These are phyloP conservation scores for Limnephilus rhombicus DNA, from an alignment of 2,888 invertebrate genomes.

Conservation along the genomic window DNA sequence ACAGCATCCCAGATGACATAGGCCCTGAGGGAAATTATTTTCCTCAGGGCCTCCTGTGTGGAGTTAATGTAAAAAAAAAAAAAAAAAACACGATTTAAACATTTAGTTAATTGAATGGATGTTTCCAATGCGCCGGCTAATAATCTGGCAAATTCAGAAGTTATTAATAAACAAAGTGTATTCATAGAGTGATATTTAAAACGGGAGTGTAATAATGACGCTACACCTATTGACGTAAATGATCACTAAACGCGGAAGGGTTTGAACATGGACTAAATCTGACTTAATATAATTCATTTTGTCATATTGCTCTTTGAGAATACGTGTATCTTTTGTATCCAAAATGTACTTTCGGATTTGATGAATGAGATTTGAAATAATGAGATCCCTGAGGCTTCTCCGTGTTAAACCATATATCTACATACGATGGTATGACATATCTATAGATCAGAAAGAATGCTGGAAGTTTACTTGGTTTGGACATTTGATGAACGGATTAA, in stretches of 20 bases:
- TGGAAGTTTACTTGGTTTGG: neutral
- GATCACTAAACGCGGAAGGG: slow-evolving; percentile 50
- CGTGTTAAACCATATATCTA: neutral
- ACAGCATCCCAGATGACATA: no score
- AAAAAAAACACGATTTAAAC: slow-evolving; percentile 1
- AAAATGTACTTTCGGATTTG: neutral
- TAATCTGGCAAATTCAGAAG: slow-evolving; percentile 34
- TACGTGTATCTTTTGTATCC: neutral
- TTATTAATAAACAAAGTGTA: slow-evolving; percentile 63
- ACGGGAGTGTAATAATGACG: slow-evolving; percentile 57
- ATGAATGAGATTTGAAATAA: neutral
- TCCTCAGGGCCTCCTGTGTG: no score
- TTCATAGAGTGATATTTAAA: slow-evolving; percentile 62
- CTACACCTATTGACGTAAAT: slow-evolving; percentile 60
- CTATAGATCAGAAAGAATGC: neutral
- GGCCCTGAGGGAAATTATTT: no score
- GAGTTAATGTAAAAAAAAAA: no score
- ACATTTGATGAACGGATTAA: neutral
- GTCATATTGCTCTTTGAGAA: neutral
- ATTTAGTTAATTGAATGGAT: slow-evolving; percentile 13
- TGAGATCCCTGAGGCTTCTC: neutral
- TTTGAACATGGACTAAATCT: neutral
- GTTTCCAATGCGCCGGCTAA: slow-evolving; percentile 22
- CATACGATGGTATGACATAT: neutral
- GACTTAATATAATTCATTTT: neutral